Evolutionary conservation across 2,797 vertebrate genomes (phyloP).

Genomic region (Tiaroga cobitis): DNA sequence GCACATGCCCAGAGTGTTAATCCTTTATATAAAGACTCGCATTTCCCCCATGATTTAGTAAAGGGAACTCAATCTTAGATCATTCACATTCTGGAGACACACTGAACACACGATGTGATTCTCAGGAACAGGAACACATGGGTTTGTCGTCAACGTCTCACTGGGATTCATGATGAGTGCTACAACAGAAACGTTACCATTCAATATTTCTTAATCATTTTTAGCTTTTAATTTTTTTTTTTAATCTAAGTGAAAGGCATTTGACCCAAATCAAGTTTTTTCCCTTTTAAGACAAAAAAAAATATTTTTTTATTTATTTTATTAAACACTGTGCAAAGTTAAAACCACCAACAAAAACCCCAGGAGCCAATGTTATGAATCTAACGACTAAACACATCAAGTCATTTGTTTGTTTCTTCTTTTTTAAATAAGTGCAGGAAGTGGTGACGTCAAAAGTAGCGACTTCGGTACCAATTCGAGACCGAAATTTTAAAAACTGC

Average conservation of each 20-base stretch:
- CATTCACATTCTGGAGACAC: constrained; percentile 38
- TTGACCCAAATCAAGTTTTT: constrained; percentile 27
- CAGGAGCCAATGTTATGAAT: constrained; percentile 57
- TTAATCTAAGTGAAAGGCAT: constrained; percentile 29
- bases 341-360: constrained; percentile 78
- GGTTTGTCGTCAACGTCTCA: constrained; percentile 29
- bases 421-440: constrained; percentile 72
- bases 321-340: constrained; percentile 78
- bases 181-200: constrained; percentile 14
- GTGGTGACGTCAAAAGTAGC: too few species aligned
- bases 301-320: constrained; percentile 26
- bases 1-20: constrained; percentile 24
- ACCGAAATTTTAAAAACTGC: too few species aligned
- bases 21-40: constrained; percentile 9
- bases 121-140: constrained; percentile 7
- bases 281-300: not conserved
- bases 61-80: constrained; percentile 9
- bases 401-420: constrained; percentile 64
- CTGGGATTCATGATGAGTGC: constrained; percentile 23
- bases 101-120: constrained; percentile 38
- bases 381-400: constrained; percentile 85
- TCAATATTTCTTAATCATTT: not conserved
- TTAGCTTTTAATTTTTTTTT: constrained; percentile 6
- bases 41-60: not conserved
- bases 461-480: too few species aligned